phyloP scores from a whole-genome alignment of 2,888 invertebrate species.

The Tridacna crocea region DNA sequence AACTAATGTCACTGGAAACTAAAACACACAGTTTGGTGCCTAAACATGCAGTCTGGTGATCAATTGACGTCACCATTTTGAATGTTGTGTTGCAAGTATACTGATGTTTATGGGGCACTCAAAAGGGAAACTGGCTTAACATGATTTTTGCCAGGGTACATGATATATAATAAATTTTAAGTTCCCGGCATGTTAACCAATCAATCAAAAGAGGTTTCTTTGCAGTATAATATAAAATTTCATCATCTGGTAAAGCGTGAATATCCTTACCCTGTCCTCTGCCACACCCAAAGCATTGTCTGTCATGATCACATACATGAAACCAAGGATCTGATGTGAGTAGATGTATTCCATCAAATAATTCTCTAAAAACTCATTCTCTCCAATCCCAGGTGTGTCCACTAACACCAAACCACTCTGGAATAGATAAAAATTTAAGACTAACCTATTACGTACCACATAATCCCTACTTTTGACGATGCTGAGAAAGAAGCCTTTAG shows the following conservation, averaged over 20 bases:
- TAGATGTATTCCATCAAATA: conserved; percentile 74
- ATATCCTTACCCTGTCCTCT: conserved; percentile 76
- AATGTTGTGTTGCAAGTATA: no score
- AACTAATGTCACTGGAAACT: no score
- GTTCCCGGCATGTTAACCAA: no score
- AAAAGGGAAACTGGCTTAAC: no score
- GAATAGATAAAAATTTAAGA: conserved; percentile 17
- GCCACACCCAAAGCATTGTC: conserved; percentile 79
- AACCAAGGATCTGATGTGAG: conserved; percentile 73
- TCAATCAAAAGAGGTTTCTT: no score
- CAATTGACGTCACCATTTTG: no score
- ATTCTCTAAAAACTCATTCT: conserved; percentile 76
- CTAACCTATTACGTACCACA: neutral
- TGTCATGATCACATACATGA: conserved; percentile 80
- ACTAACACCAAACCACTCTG: conserved; percentile 79
- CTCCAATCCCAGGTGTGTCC: conserved; percentile 81
- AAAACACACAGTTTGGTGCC: no score
- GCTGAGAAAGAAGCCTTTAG: neutral
- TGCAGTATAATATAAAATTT: neutral
- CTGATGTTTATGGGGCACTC: no score
- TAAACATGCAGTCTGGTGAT: no score
- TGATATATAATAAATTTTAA: no score
- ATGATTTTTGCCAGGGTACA: no score
- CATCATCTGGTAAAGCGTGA: neutral
- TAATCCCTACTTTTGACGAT: no score